phyloP scores from a whole-genome alignment of 2,113 vertebrate genomes.

The Eptesicus fuscus region DNA sequence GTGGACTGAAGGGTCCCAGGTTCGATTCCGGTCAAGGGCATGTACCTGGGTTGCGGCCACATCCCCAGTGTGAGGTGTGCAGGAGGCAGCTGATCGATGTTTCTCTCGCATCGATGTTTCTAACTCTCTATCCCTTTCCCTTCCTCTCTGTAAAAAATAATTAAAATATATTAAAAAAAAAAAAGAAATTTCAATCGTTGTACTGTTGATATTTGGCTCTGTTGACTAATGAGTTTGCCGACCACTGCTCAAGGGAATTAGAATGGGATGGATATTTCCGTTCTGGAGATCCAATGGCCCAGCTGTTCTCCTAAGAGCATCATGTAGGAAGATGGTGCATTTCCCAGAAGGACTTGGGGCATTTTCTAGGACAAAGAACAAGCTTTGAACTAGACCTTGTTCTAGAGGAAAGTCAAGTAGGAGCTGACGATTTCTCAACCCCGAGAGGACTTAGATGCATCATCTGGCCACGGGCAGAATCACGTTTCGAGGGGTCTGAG shows the following conservation, averaged over 20 bases:
- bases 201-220: too few species aligned
- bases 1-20: too few species aligned
- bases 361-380: not conserved
- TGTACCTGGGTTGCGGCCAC: too few species aligned
- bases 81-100: too few species aligned
- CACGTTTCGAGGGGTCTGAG: not conserved
- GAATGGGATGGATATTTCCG: not conserved
- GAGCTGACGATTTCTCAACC: not conserved
- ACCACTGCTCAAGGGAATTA: not conserved
- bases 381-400: not conserved
- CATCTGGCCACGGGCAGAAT: not conserved
- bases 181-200: too few species aligned
- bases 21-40: too few species aligned
- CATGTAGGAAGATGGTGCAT: not conserved
- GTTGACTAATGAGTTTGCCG: too few species aligned
- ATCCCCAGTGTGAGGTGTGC: too few species aligned
- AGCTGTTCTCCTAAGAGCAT: not conserved
- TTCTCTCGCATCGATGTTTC: too few species aligned
- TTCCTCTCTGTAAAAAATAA: too few species aligned
- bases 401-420: not conserved
- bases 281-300: not conserved
- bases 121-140: too few species aligned
- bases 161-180: too few species aligned
- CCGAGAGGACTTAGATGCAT: not conserved
- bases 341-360: not conserved